Conservation (phyloP, 2,113 vertebrate genomes). For the Silurus asotus region DNA sequence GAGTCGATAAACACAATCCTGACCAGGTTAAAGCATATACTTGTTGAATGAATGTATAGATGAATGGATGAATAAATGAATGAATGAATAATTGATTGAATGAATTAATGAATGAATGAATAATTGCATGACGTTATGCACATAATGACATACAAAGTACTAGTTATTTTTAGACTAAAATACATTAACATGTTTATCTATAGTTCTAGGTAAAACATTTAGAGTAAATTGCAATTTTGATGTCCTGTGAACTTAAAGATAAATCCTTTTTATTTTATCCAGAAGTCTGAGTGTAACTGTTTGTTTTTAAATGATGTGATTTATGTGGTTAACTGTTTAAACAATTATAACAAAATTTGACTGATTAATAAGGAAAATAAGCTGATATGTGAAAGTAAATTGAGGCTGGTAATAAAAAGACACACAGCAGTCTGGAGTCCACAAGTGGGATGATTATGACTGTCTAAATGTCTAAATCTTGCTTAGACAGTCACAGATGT, state of each 20-base stretch:
- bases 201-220: background rate
- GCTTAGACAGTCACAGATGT: slow-evolving; percentile 37
- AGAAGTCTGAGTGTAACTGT: background rate
- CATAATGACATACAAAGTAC: too few species aligned
- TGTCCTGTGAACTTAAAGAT: background rate
- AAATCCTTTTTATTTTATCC: background rate
- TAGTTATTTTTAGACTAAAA: background rate
- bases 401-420: slow-evolving; percentile 2
- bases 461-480: slow-evolving; percentile 15
- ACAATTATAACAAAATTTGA: background rate
- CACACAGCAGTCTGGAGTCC: background rate
- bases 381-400: background rate
- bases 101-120: background rate
- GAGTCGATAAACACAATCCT: background rate
- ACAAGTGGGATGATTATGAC: background rate
- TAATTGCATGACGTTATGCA: background rate
- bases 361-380: background rate
- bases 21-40: background rate
- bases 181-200: background rate
- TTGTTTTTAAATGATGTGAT: background rate
- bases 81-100: background rate
- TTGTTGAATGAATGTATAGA: background rate
- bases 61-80: too few species aligned
- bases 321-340: background rate
- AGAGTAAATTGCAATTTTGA: background rate